Conservation (phyloP, 2,113 vertebrate genomes). For the Campylomormyrus numenius region DNA sequence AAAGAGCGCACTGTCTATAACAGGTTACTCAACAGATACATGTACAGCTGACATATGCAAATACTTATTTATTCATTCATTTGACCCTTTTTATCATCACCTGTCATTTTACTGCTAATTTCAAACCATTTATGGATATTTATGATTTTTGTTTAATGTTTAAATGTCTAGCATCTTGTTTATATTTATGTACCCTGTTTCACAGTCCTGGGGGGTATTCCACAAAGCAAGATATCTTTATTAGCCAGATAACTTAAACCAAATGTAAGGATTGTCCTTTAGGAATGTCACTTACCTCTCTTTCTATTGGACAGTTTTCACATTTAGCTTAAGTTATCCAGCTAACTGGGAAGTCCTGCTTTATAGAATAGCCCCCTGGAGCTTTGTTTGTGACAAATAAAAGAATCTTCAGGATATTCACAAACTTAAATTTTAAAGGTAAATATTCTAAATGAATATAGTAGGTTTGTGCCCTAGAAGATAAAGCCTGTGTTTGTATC, state of each 20-base stretch:
- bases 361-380: neutral
- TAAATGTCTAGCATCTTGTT: neutral
- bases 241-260: neutral
- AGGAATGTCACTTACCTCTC: neutral
- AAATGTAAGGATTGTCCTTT: neutral
- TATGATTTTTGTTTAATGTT: neutral
- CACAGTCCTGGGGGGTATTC: neutral
- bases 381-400: neutral
- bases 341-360: neutral
- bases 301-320: neutral
- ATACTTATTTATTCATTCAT: neutral
- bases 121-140: neutral
- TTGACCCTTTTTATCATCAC: neutral
- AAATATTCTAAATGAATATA: neutral
- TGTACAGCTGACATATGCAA: neutral
- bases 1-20: neutral
- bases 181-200: neutral
- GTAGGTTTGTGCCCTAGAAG: neutral
- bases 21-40: neutral
- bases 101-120: neutral
- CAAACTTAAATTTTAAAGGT: neutral
- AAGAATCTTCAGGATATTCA: neutral
- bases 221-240: neutral
- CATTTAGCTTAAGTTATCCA: neutral
- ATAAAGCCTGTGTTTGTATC: conserved; percentile 17